These are phyloP conservation scores for Galerucella pusilla DNA, from an alignment of 2,888 invertebrate species.

Conservation along the genomic window DNA sequence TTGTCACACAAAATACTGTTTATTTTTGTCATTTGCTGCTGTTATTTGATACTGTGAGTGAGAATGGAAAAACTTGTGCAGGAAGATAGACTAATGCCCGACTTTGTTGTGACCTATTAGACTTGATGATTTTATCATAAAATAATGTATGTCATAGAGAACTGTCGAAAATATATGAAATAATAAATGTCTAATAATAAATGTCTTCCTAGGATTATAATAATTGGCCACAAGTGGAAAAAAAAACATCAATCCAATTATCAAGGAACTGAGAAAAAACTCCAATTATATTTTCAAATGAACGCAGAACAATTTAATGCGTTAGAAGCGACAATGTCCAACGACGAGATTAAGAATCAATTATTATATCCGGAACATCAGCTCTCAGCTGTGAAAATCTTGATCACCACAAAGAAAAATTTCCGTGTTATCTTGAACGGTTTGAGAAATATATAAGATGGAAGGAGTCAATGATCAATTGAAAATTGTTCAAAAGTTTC, in stretches of 20 bases:
- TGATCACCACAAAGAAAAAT: background rate
- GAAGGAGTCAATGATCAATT: background rate
- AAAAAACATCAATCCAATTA: background rate
- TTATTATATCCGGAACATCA: background rate
- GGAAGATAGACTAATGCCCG: too few relatives aligned
- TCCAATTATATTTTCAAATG: background rate
- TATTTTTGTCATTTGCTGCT: too few relatives aligned
- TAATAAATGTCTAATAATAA: too few relatives aligned
- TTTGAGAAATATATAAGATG: slow-evolving; percentile 11
- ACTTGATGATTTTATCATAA: too few relatives aligned
- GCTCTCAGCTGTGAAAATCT: background rate
- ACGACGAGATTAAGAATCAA: background rate
- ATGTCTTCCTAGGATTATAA: too few relatives aligned
- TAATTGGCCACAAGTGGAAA: too few relatives aligned
- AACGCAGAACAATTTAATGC: background rate
- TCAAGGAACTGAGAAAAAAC: background rate
- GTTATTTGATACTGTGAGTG: too few relatives aligned
- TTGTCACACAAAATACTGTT: too few relatives aligned
- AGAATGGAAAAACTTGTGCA: too few relatives aligned
- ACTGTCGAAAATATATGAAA: too few relatives aligned
- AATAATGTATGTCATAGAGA: too few relatives aligned
- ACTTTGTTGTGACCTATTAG: too few relatives aligned
- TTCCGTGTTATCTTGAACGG: background rate
- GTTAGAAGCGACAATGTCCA: background rate
- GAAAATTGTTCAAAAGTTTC: background rate